These are phyloP conservation scores for Diarsia mendica DNA, from an alignment of 2,888 invertebrate genomes.

Conservation along the genomic window DNA sequence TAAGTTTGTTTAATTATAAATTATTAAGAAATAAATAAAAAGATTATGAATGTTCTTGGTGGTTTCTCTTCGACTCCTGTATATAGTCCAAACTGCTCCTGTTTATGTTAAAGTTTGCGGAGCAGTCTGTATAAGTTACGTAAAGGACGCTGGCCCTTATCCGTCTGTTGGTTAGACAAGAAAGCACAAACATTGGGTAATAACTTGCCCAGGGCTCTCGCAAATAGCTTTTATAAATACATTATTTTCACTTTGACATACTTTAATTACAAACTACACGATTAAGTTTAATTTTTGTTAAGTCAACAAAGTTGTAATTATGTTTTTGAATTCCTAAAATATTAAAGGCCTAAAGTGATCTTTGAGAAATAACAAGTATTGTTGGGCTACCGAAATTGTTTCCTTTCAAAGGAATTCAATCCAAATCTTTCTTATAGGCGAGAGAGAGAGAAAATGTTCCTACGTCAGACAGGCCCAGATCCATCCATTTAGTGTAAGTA, in stretches of 20 bases:
- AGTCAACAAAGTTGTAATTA: constrained; percentile 30
- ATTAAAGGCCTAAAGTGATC: not conserved
- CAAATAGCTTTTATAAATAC: constrained; percentile 43
- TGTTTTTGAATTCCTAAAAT: constrained; percentile 15
- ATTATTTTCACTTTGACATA: constrained; percentile 40
- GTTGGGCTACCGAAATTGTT: constrained; percentile 30
- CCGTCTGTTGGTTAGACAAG: constrained; percentile 28
- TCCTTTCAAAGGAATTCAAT: constrained; percentile 20
- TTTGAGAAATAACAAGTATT: constrained; percentile 40
- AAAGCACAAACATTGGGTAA: constrained; percentile 41
- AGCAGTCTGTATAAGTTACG: constrained; percentile 38
- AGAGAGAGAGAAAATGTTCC: not conserved
- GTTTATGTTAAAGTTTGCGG: constrained; percentile 44
- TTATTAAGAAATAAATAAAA: constrained; percentile 63
- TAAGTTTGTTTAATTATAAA: constrained; percentile 58
- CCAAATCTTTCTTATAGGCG: not conserved
- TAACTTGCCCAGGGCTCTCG: constrained; percentile 17
- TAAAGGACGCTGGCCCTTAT: constrained; percentile 36
- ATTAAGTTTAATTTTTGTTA: constrained; percentile 13
- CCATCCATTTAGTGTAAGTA: too few relatives aligned
- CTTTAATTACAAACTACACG: constrained; percentile 25
- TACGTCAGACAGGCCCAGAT: not conserved
- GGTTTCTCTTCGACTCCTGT: constrained; percentile 30
- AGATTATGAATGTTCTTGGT: constrained; percentile 60
- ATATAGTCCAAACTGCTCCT: not conserved